Base-by-base conservation (phyloP, 53 echinoderm and acorn worm genomes). In the Echinarachnius parma region DNA sequence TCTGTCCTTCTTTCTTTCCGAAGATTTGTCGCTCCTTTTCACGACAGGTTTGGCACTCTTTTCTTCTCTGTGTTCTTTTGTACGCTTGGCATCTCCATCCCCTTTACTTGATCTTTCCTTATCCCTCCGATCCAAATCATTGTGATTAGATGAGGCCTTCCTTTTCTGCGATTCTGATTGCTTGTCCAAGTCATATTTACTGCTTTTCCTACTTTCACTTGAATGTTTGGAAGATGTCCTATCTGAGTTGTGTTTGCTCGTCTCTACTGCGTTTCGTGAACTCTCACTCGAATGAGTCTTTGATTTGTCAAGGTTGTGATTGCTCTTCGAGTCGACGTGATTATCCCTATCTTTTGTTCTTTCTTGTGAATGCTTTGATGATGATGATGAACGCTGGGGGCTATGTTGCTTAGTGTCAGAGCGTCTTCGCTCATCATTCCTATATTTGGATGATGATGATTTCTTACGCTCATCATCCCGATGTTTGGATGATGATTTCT, bases 221-320 rank as follows among this genome's bases (percentile, higher is more conserved):
- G 70, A 69, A 34, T 52, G 54, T n/a, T 69, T 69, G 10, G 54
- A 53, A 53, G 35, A 28, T n/a, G 34, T 11, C 34, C 34, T 53
- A 29, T 69, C 53, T 3, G 54, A 53, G 53, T 14, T 75, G 28
- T 60, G 45, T 62, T 5, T 31, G 22, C 31, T 77, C 24, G 70
- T 14, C 13, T 54, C 35, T 23, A 13, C 9, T 32, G 3, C 25
- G 53, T 23, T 34, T 23, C 34, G 31, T 25, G 20, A 33, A 33
- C 25, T 20, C 21, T 53, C 34, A 14, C 23, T 24, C 14, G 70
- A 53, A n/a, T 35, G 54, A 31, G 33, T 69, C 31, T 20, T 53
- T 33, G 5, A 23, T 23, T 31, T 23, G 3, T 69, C 70, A 20
- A 9, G 53, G 9, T 53, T 52, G 35, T 34, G 54, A 46, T 31